Base-by-base conservation (phyloP, 2,888 invertebrate species). In the Agrochola circellaris region DNA sequence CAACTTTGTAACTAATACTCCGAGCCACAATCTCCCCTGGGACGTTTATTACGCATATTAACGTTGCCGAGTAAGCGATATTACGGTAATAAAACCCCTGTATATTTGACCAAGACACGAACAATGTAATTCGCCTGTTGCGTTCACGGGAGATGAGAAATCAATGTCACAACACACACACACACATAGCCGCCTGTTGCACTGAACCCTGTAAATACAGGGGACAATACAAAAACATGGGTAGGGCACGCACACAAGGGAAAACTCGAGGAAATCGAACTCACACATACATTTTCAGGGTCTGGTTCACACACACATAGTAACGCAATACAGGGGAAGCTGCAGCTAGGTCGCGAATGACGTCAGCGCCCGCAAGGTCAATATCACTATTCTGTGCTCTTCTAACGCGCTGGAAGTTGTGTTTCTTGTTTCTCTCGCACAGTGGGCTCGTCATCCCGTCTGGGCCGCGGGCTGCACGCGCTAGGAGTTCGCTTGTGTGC, bases 261-360 rank as follows among this genome's bases (percentile, higher is more conserved):
- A 0, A 72, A 42, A 38, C 54, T 65, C 75, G 72, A 85, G 86
- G 89, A 88, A 89, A 90, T 87, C 74, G 69, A 77, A 87, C 91
- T 74, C 92, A 93, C 93, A 93, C 90, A 78, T 13, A 81, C 67
- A 85, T 83, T 90, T 95, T 95, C 96, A 96, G 94, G 96, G 95
- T 96, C 95, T 95, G 95, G 95, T 93, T 95, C 95, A 96, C 95
- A 89, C 95, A 94, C 94, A 94, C 95, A 89, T n/a, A 48, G 73
- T 76, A 51, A 77, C 58, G 48, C 9, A 78, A 76, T 79, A 90
- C 87, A 89, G 82, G 91, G 92, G 91, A 93, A 94, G 95, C 93
- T 96, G 96, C 96, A 96, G 95, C 97, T 97, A 97, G 97, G 97
- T 97, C 97, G 97, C 92, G 91, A 94, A 95, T 97, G 97, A 97